Conservation (phyloP, 2,888 invertebrate species). For the Rhogogaster chlorosoma region DNA sequence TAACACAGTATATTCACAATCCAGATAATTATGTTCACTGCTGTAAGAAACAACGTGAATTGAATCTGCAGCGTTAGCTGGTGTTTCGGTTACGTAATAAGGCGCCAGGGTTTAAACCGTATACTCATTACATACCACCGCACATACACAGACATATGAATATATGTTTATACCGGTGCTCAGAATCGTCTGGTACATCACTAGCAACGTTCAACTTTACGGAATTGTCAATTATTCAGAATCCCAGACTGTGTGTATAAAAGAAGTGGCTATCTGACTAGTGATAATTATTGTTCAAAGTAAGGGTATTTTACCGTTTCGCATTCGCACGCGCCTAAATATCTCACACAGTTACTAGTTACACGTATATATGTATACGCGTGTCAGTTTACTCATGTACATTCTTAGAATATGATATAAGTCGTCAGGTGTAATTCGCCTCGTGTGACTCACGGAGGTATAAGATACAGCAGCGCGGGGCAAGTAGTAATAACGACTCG, state of each 20-base stretch:
- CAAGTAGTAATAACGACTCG: neutral
- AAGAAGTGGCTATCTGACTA: too few relatives aligned
- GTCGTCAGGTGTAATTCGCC: neutral
- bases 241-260: neutral
- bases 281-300: neutral
- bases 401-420: neutral
- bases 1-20: neutral
- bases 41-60: neutral
- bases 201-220: neutral
- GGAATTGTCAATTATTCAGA: conserved; percentile 6
- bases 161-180: neutral
- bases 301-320: neutral
- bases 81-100: conserved; percentile 24
- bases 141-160: neutral
- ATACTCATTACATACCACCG: neutral
- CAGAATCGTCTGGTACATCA: conserved; percentile 4
- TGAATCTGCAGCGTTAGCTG: conserved; percentile 4
- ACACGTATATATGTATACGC: neutral
- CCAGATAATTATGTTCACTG: neutral
- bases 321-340: neutral
- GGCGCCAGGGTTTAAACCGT: conserved; percentile 19
- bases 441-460: conserved; percentile 5
- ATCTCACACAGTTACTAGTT: neutral
- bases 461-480: neutral
- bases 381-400: neutral